Conservation (phyloP, 2,797 vertebrate genomes). For the Pyrocephalus nanus region DNA sequence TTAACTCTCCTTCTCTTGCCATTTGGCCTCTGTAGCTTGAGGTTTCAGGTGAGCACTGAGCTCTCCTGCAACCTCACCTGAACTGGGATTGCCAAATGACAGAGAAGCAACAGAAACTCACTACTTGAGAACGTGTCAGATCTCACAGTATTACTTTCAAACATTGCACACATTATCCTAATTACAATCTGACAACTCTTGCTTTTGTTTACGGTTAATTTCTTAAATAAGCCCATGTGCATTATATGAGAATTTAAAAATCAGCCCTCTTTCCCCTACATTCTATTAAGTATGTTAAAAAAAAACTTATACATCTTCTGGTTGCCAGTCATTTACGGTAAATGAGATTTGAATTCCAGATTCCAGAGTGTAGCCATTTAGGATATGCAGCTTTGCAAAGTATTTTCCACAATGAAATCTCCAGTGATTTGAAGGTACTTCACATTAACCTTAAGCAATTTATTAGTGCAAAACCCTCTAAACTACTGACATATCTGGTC, state of each 20-base stretch:
- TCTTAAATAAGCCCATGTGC: background rate
- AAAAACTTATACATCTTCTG: background rate
- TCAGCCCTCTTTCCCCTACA: background rate
- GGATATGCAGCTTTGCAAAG: constrained; percentile 24
- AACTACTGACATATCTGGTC: background rate
- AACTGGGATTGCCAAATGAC: background rate
- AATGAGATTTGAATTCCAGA: constrained; percentile 41
- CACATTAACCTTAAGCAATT: constrained; percentile 20
- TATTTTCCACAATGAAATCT: constrained; percentile 33
- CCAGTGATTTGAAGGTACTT: background rate
- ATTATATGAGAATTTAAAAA: background rate
- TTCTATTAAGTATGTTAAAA: background rate
- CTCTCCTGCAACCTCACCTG: background rate
- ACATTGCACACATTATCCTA: background rate
- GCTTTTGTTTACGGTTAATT: background rate
- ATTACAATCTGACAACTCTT: background rate
- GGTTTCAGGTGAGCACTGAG: background rate
- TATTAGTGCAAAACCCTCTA: constrained; percentile 5
- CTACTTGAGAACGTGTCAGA: background rate
- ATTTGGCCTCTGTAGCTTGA: background rate
- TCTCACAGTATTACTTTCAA: background rate
- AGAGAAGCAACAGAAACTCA: background rate
- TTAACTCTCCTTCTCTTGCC: background rate
- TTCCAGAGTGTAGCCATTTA: constrained; percentile 35
- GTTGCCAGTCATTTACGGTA: background rate